phyloP scores from a whole-genome alignment of 2,888 invertebrate species.

The Ochropleura leucogaster region DNA sequence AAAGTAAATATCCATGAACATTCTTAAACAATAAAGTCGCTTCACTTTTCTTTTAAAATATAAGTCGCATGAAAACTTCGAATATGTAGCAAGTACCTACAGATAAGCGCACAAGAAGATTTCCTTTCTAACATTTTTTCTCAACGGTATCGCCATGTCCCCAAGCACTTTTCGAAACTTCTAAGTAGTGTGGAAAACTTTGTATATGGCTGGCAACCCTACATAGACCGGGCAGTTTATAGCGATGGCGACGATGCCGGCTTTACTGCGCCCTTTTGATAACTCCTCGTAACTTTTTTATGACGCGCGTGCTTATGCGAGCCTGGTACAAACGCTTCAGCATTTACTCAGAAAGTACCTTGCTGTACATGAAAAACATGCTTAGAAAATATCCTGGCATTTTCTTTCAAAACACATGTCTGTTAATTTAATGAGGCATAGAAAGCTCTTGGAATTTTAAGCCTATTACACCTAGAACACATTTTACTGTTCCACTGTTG shows the following conservation, averaged over 20 bases:
- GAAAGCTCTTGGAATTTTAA: neutral
- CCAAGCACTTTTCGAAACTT: conserved; percentile 65
- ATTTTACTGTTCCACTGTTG: neutral
- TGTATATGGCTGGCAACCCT: conserved; percentile 66
- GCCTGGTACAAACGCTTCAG: conserved; percentile 77
- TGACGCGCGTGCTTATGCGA: conserved; percentile 80
- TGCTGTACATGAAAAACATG: conserved; percentile 56
- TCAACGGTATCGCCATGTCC: conserved; percentile 58
- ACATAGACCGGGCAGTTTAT: conserved; percentile 78
- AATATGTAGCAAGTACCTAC: conserved; percentile 9
- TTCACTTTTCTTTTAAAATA: conserved; percentile 3
- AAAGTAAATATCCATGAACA: neutral
- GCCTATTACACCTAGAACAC: neutral
- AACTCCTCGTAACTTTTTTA: conserved; percentile 86
- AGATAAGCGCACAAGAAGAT: conserved; percentile 40
- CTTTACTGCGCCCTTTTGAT: conserved; percentile 85
- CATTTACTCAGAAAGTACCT: conserved; percentile 65
- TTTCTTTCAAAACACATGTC: conserved; percentile 24
- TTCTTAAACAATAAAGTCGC: neutral
- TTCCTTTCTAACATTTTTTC: conserved; percentile 53
- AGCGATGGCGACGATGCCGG: conserved; percentile 75
- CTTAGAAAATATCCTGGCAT: conserved; percentile 46
- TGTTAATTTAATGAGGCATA: conserved; percentile 4
- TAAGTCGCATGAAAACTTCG: conserved; percentile 14
- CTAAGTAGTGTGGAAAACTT: conserved; percentile 69